Evolutionary conservation across 2,113 vertebrate genomes (phyloP).

Genomic region (Andinoacara biseriatus): DNA sequence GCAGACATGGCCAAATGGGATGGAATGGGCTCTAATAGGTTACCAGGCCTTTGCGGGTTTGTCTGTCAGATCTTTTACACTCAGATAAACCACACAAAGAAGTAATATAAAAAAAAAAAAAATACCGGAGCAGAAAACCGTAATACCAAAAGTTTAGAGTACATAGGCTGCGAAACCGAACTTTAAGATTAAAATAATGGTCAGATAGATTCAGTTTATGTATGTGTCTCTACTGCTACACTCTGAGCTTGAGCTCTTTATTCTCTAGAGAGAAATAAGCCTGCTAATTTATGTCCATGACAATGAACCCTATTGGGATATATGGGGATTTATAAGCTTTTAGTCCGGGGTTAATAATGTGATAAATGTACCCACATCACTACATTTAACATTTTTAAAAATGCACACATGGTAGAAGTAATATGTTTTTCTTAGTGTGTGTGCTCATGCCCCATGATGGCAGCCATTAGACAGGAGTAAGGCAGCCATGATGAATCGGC

Average conservation of each 20-base stretch:
- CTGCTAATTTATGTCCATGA: constrained; percentile 17
- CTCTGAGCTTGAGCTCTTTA: background rate
- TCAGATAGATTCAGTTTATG: background rate
- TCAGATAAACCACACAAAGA: constrained; percentile 42
- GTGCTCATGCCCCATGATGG: constrained; percentile 64
- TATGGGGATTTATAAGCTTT: constrained; percentile 38
- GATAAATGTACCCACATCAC: constrained; percentile 46
- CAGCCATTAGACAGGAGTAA: constrained; percentile 79
- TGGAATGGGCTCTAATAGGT: constrained; percentile 72
- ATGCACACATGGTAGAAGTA: constrained; percentile 37
- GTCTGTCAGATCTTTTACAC: constrained; percentile 57
- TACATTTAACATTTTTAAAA: constrained; percentile 54
- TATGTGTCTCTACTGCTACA: background rate
- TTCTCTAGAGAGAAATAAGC: background rate
- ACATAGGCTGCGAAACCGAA: background rate
- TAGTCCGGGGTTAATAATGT: constrained; percentile 47
- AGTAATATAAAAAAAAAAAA: constrained; percentile 36
- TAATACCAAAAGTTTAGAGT: constrained; percentile 8
- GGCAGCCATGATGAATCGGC: constrained; percentile 79
- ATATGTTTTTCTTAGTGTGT: constrained; percentile 21
- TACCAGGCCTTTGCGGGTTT: constrained; percentile 40
- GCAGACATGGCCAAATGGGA: constrained; percentile 72
- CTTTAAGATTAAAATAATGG: constrained; percentile 17
- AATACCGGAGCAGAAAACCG: constrained; percentile 10
- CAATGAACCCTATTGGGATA: constrained; percentile 18